Evolutionary conservation across 2,888 invertebrate species (phyloP).

Genomic region (Drosophila multiciliata): DNA sequence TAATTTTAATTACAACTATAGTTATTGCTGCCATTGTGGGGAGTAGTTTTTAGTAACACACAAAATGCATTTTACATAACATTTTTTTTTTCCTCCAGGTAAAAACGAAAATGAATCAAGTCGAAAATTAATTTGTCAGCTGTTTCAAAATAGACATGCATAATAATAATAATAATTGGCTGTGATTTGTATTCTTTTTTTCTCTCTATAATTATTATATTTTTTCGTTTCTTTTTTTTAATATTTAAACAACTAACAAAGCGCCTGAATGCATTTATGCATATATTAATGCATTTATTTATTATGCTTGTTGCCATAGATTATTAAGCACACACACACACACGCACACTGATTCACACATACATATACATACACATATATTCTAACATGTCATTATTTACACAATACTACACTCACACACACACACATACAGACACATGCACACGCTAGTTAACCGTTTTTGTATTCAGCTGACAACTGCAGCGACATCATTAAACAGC

Average conservation of each 20-base stretch:
- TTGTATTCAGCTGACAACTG: slow-evolving; percentile 56
- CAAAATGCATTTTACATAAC: slow-evolving; percentile 11
- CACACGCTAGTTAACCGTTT: slow-evolving; percentile 51
- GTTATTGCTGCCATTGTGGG: slow-evolving; percentile 8
- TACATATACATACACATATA: slow-evolving; percentile 15
- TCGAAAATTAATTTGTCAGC: slow-evolving; percentile 40
- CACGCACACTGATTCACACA: slow-evolving; percentile 4
- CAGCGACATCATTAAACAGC: slow-evolving; percentile 71
- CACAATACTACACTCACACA: slow-evolving; percentile 42
- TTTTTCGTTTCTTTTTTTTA: slow-evolving; percentile 19
- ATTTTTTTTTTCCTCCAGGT: slow-evolving; percentile 46
- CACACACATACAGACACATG: slow-evolving; percentile 28
- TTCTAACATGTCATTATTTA: slow-evolving; percentile 53
- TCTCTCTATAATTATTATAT: slow-evolving; percentile 10
- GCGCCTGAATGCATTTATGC: slow-evolving; percentile 58
- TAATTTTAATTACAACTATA: slow-evolving; percentile 10
- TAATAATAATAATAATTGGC: slow-evolving; percentile 36
- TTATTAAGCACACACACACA: slow-evolving; percentile 26
- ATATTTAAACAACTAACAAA: slow-evolving; percentile 74
- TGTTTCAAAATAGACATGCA: slow-evolving; percentile 19
- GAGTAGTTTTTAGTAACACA: slow-evolving; percentile 23
- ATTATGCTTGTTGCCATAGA: slow-evolving; percentile 43
- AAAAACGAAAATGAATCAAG: slow-evolving; percentile 57
- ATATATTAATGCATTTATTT: slow-evolving; percentile 51
- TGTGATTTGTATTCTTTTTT: slow-evolving; percentile 44